Evolutionary conservation across 1,140 invertebrate species (phyloP).

Genomic region (Alviniconcha marisindica): DNA sequence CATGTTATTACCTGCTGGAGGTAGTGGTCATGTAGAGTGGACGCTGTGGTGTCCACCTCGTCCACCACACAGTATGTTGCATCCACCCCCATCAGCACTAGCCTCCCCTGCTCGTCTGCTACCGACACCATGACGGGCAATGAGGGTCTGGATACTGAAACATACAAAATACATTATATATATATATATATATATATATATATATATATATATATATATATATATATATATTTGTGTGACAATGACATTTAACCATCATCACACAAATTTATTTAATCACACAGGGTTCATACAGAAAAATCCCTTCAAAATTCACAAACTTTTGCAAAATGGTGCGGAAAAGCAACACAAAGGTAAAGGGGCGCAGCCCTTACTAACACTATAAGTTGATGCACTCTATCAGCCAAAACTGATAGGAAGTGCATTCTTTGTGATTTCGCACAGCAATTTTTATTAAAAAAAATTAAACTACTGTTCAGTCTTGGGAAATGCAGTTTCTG

Average conservation of each 20-base stretch:
- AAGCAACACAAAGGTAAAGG: too few species aligned
- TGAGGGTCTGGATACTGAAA: neutral
- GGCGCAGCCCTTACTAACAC: too few species aligned
- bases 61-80: conserved; percentile 40
- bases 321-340: too few species aligned
- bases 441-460: too few species aligned
- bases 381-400: too few species aligned
- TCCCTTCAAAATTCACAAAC: neutral
- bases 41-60: conserved; percentile 26
- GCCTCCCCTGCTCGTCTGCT: conserved; percentile 13
- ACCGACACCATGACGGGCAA: conserved; percentile 23
- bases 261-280: neutral
- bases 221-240: neutral
- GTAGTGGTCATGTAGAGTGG: conserved; percentile 19
- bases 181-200: neutral
- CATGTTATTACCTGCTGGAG: neutral
- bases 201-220: too few species aligned
- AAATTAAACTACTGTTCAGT: too few species aligned
- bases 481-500: too few species aligned
- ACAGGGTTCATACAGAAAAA: neutral
- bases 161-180: too few species aligned
- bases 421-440: too few species aligned
- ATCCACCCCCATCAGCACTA: conserved; percentile 35
- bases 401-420: too few species aligned
- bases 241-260: neutral